These are phyloP conservation scores for Nephrocerus scutellatus DNA, from an alignment of 2,888 invertebrate genomes.

Conservation along the genomic window DNA sequence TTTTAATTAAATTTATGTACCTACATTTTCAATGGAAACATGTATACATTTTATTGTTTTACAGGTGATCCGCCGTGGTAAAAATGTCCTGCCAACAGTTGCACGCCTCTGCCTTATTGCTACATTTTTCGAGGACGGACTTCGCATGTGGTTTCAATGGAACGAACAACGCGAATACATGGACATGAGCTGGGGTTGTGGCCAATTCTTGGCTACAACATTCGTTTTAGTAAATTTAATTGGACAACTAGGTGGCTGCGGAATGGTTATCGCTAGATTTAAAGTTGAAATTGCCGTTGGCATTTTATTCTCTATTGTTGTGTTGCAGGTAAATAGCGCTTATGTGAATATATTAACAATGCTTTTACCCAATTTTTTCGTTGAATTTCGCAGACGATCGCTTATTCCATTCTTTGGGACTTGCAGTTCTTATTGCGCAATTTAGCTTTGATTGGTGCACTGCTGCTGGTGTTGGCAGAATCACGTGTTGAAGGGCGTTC, in stretches of 20 bases:
- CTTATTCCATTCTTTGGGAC: conserved; percentile 98
- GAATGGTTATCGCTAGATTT: conserved; percentile 89
- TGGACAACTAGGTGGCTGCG: conserved; percentile 93
- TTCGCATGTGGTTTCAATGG: conserved; percentile 99
- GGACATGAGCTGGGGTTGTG: conserved; percentile 96
- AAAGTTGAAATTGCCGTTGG: conserved; percentile 89
- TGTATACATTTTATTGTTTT: no score
- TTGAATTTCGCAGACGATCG: conserved; percentile 64
- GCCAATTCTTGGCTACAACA: conserved; percentile 83
- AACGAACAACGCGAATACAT: conserved; percentile 94
- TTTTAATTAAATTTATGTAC: background rate
- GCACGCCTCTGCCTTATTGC: conserved; percentile 95
- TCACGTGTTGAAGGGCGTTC: conserved; percentile 87
- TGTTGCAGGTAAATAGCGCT: conserved; percentile 69
- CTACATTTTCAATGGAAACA: no score
- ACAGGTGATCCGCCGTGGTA: conserved; percentile 86
- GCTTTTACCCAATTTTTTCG: conserved; percentile 4
- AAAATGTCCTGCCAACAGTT: conserved; percentile 87
- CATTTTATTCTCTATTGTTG: conserved; percentile 89
- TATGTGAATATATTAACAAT: conserved; percentile 1
- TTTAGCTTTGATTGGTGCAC: conserved; percentile 93
- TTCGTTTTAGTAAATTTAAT: conserved; percentile 94
- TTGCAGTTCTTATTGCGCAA: conserved; percentile 93
- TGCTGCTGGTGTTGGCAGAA: conserved; percentile 93
- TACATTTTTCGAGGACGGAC: conserved; percentile 97